Evolutionary conservation across 2,888 invertebrate genomes (phyloP).

Genomic region (Sturmia bella): DNA sequence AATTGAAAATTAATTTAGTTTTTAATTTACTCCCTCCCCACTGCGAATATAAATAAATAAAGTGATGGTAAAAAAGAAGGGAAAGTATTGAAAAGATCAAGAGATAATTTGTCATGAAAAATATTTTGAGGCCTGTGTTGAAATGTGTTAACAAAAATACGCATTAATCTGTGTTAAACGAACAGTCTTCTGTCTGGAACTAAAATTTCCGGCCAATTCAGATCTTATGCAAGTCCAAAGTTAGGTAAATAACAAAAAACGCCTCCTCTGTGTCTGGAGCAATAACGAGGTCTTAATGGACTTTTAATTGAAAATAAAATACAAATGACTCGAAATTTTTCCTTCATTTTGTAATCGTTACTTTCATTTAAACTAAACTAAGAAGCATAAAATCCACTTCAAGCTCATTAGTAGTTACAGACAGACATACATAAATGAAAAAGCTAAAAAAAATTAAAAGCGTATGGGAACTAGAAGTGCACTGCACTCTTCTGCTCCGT

Average conservation of each 20-base stretch:
- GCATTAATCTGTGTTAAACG: slow-evolving; percentile 49
- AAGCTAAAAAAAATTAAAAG: too few species aligned
- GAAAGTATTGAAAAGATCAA: slow-evolving; percentile 28
- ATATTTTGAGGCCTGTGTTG: slow-evolving; percentile 23
- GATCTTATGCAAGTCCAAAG: not conserved
- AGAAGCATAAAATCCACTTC: too few species aligned
- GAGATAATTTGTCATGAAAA: slow-evolving; percentile 34
- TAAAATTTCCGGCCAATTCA: slow-evolving; percentile 32
- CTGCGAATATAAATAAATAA: slow-evolving; percentile 13
- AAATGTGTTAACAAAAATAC: slow-evolving; percentile 14
- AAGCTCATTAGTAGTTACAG: too few species aligned
- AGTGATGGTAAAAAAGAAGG: not conserved
- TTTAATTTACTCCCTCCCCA: not conserved
- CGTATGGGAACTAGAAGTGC: too few species aligned
- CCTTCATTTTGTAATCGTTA: not conserved
- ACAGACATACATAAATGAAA: too few species aligned
- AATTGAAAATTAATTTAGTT: slow-evolving; percentile 39
- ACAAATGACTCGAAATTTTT: slow-evolving; percentile 14
- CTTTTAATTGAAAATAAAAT: slow-evolving; percentile 21
- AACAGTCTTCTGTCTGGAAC: slow-evolving; percentile 11
- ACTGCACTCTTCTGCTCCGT: too few species aligned
- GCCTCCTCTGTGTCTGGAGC: not conserved
- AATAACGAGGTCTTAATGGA: slow-evolving; percentile 13
- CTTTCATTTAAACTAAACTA: not conserved
- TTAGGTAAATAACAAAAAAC: not conserved